Conservation (phyloP, 2,888 invertebrate genomes). For the Herminia tarsipennalis region DNA sequence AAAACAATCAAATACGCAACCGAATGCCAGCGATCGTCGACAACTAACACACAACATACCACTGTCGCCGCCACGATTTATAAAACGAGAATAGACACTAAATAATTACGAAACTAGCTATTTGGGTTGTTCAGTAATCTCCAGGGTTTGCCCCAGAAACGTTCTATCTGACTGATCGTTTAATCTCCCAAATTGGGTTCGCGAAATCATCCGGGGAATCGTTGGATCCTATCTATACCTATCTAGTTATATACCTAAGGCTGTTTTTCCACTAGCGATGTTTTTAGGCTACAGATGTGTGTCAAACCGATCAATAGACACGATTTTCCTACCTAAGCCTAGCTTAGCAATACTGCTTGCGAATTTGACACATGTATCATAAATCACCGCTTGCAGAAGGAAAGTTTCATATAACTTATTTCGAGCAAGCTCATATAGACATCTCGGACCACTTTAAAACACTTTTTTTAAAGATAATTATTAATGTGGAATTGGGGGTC, state of each 20-base stretch:
- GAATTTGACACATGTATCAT: no score
- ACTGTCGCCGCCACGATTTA: conserved; percentile 27
- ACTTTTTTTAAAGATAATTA: no score
- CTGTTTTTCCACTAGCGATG: no score
- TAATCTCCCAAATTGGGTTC: conserved; percentile 47
- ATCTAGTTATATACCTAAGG: not conserved
- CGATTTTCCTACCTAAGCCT: no score
- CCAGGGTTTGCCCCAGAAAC: conserved; percentile 48
- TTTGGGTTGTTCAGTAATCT: conserved; percentile 44
- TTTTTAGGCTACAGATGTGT: no score
- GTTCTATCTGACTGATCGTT: conserved; percentile 40
- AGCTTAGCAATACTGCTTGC: no score
- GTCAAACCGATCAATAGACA: no score
- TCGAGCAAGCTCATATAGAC: no score
- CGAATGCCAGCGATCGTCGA: conserved; percentile 28
- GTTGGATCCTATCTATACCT: conserved; percentile 36
- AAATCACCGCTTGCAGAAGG: no score
- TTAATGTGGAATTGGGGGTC: no score
- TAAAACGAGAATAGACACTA: conserved; percentile 31
- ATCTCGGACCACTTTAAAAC: no score
- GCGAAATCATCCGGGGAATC: conserved; percentile 37
- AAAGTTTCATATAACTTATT: no score
- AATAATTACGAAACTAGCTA: conserved; percentile 42
- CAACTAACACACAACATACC: conserved; percentile 22
- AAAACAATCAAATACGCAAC: conserved; percentile 36